A percentile compares a stretch with the other conserved stretches of the same genome.
Conservation (phyloP, 92 coral and sea anemone species). For the Epizoanthus ramosus region DNA sequence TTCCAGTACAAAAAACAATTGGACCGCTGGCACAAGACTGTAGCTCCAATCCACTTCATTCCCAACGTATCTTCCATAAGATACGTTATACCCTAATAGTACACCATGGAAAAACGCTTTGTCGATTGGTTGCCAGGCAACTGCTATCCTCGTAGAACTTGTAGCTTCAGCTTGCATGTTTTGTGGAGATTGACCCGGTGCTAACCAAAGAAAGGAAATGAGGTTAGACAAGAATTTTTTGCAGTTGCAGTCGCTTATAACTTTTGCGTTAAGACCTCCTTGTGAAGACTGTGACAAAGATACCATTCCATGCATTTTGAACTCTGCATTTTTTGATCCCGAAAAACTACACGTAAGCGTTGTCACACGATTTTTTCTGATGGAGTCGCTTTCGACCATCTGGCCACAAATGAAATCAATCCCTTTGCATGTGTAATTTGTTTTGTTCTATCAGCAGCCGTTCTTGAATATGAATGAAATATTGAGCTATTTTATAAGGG, state of each 20-base stretch:
- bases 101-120: conserved; percentile 46
- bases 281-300: too few relatives aligned
- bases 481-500: too few relatives aligned
- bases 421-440: background rate
- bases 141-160: conserved; percentile 56
- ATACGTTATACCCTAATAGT: conserved; percentile 57
- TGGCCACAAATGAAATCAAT: background rate
- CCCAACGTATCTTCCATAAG: conserved; percentile 33
- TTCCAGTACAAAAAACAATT: conserved; percentile 13
- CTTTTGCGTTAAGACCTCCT: too few relatives aligned
- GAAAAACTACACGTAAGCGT: too few relatives aligned
- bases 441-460: background rate
- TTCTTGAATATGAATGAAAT: background rate
- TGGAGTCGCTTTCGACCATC: background rate
- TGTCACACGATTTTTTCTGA: too few relatives aligned
- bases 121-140: conserved; percentile 60
- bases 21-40: conserved; percentile 25
- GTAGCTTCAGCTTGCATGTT: conserved; percentile 38
- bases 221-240: too few relatives aligned
- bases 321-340: too few relatives aligned
- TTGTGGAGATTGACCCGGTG: conserved; percentile 64
- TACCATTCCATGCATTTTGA: too few relatives aligned
- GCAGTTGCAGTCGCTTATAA: too few relatives aligned
- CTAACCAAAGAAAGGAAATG: conserved; percentile 41
- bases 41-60: conserved; percentile 1